Base-by-base conservation (phyloP, 2,113 vertebrate genomes). In the Percina caprodes region DNA sequence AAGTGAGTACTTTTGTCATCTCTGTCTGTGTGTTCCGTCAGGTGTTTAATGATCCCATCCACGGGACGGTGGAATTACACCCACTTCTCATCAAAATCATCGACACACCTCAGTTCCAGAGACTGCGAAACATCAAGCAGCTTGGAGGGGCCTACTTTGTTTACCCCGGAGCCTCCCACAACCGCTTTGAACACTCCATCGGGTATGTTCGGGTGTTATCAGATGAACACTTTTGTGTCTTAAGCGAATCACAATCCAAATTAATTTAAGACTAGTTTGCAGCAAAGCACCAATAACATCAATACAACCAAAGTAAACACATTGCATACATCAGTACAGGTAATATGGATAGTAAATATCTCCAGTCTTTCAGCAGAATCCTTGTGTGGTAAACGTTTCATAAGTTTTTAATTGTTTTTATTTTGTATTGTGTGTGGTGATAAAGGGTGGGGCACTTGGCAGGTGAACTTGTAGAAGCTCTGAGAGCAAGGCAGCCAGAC, bases 1-100 rank as follows among this genome's bases (percentile, higher is more conserved):
- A 30, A 30, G 3, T 30, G 30, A 30, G 30, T 30, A 30, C 30
- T 30, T 30, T 30, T 30, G 30, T 4, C 30, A 30, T 30, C 30
- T 30, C 30, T 30, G 30, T 30, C 30, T 30, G 30, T 48, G 9
- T 0, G 0, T 54, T 86, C 86, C 88, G 66, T 3, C 83, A 99
- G 98, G 97, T 99, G 15, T 97, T 99, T 77, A 99, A 99, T 0
- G 98, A 99, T 88, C 97, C 98, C 3, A 94, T 99, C 75, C 98
- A 99, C 0, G 97, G 97, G 2, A 96, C 97, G 62, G 93, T 99
- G 79, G 96, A 96, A 65, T 62, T 99, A 8, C 98, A 97, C 21
- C 97, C 98, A 0, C 95, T 99, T 13, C 96, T 99, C 0, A 82
- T 99, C 55, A 90, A 58, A 5, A 97, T 99, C 92, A 98, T 99